Conservation (phyloP, 2,888 invertebrate genomes). For the Actias luna region DNA sequence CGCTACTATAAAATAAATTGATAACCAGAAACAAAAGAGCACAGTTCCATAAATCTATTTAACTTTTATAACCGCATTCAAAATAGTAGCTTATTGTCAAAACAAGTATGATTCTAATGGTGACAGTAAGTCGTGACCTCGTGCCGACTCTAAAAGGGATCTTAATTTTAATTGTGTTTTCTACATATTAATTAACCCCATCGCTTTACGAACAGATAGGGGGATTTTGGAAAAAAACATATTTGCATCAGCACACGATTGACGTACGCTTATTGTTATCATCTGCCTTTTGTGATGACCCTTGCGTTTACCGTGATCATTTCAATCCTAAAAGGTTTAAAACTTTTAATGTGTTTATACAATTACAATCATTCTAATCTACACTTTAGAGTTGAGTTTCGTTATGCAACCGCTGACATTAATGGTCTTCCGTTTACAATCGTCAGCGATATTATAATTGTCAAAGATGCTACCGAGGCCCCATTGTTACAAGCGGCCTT, state of each 20-base stretch:
- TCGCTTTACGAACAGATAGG: constrained; percentile 72
- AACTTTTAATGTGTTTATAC: constrained; percentile 36
- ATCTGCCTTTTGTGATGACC: constrained; percentile 81
- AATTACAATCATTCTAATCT: constrained; percentile 49
- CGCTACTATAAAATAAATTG: constrained; percentile 65
- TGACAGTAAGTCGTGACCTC: constrained; percentile 77
- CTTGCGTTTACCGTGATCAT: constrained; percentile 70
- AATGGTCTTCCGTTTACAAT: constrained; percentile 47
- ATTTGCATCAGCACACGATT: constrained; percentile 81
- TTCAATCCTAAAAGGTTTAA: constrained; percentile 39
- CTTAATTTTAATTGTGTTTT: constrained; percentile 76
- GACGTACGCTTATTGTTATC: constrained; percentile 80
- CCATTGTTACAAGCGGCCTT: constrained; percentile 76
- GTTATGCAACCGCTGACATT: constrained; percentile 37
- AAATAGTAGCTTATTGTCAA: constrained; percentile 66
- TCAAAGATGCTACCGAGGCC: constrained; percentile 80
- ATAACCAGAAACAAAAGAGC: constrained; percentile 68
- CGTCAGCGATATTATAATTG: constrained; percentile 76
- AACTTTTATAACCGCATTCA: constrained; percentile 63
- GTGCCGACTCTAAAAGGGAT: constrained; percentile 71
- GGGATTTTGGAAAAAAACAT: constrained; percentile 77
- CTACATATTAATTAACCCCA: constrained; percentile 81
- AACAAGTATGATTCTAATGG: constrained; percentile 75
- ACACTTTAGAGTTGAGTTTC: constrained; percentile 56
- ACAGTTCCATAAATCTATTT: constrained; percentile 67